These are phyloP conservation scores for Delichon dasypus DNA, from an alignment of 2,797 vertebrate species.

Conservation along the genomic window DNA sequence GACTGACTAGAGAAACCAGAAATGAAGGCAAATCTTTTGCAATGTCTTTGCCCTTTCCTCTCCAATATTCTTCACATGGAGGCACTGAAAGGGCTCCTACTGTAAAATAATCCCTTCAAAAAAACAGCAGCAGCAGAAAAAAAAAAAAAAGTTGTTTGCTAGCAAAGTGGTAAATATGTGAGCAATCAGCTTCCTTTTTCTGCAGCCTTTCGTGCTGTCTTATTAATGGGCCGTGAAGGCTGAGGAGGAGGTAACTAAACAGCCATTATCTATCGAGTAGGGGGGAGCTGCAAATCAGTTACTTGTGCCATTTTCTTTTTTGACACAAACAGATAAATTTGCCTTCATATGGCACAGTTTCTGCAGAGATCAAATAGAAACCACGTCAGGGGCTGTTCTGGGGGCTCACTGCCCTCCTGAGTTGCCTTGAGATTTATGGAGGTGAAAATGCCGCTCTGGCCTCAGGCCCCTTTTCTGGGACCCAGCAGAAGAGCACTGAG, in stretches of 20 bases:
- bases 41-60: not conserved
- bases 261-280: not conserved
- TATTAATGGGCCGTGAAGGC: constrained; percentile 28
- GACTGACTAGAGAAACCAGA: not conserved
- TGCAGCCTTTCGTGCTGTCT: not conserved
- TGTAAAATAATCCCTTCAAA: not conserved
- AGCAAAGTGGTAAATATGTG: not conserved
- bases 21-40: not conserved
- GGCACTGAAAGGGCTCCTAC: not conserved
- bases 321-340: not conserved
- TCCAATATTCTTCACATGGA: not conserved
- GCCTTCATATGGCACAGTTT: not conserved
- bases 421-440: not conserved
- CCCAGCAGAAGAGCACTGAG: not conserved
- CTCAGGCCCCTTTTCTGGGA: not conserved
- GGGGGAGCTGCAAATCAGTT: not conserved
- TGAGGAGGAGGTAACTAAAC: constrained; percentile 39
- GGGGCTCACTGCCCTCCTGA: not conserved
- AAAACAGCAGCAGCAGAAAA: not conserved
- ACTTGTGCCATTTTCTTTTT: not conserved
- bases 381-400: not conserved
- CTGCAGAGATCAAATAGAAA: not conserved
- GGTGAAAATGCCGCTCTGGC: not conserved
- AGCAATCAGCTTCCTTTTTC: not conserved
- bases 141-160: not conserved